phyloP scores from a whole-genome alignment of 2,888 invertebrate species.

The Allygus modestus region DNA sequence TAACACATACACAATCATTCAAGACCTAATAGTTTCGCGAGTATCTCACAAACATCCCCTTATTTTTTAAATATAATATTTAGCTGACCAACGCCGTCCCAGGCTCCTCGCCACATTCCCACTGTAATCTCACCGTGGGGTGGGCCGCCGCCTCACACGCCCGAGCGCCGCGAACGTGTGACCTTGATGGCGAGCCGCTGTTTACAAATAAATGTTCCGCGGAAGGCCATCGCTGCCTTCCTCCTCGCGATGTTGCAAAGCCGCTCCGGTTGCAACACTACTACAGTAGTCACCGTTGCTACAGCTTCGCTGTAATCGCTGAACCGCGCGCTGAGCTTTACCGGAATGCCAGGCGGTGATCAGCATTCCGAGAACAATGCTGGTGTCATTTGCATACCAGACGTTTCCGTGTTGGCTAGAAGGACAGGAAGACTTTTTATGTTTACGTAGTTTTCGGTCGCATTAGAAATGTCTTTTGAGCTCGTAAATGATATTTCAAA shows the following conservation, averaged over 20 bases:
- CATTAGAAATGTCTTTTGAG: too few relatives aligned
- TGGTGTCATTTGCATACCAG: neutral
- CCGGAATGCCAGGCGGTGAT: neutral
- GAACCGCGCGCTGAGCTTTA: neutral
- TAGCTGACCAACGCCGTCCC: too few relatives aligned
- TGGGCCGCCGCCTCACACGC: neutral
- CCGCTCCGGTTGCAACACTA: neutral
- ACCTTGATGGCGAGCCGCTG: slow-evolving; percentile 36
- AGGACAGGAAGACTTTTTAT: too few relatives aligned
- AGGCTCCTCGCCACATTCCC: neutral
- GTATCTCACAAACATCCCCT: too few relatives aligned
- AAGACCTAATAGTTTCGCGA: too few relatives aligned
- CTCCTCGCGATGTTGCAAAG: slow-evolving; percentile 13
- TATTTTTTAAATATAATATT: too few relatives aligned
- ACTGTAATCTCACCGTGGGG: neutral
- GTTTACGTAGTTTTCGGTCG: too few relatives aligned
- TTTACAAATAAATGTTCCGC: slow-evolving; percentile 48
- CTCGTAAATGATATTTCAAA: too few relatives aligned
- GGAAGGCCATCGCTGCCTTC: slow-evolving; percentile 45
- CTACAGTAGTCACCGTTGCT: neutral
- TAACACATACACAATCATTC: too few relatives aligned
- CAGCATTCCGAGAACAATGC: neutral
- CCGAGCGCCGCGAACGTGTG: slow-evolving; percentile 3
- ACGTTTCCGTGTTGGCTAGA: neutral
- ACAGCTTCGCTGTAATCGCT: neutral